phyloP scores from a whole-genome alignment of 1,140 invertebrate genomes.

The Andrena cerasifolii region DNA sequence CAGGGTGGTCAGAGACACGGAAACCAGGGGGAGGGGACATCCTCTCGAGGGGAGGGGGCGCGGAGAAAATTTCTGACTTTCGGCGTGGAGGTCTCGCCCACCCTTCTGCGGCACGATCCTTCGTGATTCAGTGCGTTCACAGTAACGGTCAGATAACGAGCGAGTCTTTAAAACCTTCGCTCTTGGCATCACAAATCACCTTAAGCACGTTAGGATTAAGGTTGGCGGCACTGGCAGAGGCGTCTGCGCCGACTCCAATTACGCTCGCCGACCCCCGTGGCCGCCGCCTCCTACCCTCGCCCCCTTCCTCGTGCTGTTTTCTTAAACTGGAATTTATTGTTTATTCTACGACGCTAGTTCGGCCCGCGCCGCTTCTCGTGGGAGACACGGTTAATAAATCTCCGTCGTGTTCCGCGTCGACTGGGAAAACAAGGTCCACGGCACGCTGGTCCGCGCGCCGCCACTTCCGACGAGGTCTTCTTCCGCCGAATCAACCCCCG shows the following conservation, averaged over 20 bases:
- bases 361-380: slow-evolving; percentile 38
- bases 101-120: slow-evolving; percentile 1
- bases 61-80: slow-evolving; percentile 25
- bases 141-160: slow-evolving; percentile 60
- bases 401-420: slow-evolving; percentile 60
- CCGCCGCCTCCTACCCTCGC: neutral
- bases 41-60: neutral
- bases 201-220: slow-evolving; percentile 65
- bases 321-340: slow-evolving; percentile 74
- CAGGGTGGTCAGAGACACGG: neutral
- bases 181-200: slow-evolving; percentile 69
- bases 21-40: too few species aligned
- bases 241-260: slow-evolving; percentile 51
- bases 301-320: slow-evolving; percentile 62
- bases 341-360: slow-evolving; percentile 58
- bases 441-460: slow-evolving; percentile 4
- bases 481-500: slow-evolving; percentile 1
- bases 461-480: slow-evolving; percentile 55
- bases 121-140: slow-evolving; percentile 45
- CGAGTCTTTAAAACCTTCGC: slow-evolving; percentile 59
- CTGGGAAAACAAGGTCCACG: slow-evolving; percentile 57
- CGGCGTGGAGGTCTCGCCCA: slow-evolving; percentile 2
- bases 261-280: slow-evolving; percentile 43
- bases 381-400: slow-evolving; percentile 65
- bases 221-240: slow-evolving; percentile 29